These are phyloP conservation scores for Phoebastria nigripes DNA, from an alignment of 2,797 vertebrate genomes.

Conservation along the genomic window DNA sequence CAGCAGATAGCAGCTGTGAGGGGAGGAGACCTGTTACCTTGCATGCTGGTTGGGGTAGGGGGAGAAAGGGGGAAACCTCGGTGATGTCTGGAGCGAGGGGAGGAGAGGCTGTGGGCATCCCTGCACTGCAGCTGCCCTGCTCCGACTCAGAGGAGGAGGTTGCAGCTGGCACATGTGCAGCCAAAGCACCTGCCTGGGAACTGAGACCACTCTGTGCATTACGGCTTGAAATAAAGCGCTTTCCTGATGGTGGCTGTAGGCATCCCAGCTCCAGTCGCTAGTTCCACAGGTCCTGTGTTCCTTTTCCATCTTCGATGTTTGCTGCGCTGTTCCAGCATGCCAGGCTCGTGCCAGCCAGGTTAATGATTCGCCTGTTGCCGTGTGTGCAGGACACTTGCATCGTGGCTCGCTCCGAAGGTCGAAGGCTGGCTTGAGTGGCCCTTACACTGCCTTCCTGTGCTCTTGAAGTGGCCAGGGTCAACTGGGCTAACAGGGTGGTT, in stretches of 20 bases:
- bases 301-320: accelerated
- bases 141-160: background rate
- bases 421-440: background rate
- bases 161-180: background rate
- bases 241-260: background rate
- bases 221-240: background rate
- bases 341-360: background rate
- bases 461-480: background rate
- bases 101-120: background rate
- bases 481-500: accelerated
- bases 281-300: background rate
- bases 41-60: accelerated
- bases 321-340: background rate
- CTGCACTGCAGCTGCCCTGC: background rate
- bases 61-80: background rate
- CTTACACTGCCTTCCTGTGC: accelerated
- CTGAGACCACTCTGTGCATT: background rate
- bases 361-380: accelerated
- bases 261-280: background rate
- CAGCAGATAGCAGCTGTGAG: background rate
- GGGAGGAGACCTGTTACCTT: background rate
- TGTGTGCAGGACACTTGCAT: accelerated
- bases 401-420: background rate
- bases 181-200: background rate
- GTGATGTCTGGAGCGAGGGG: background rate